Evolutionary conservation across 2,113 vertebrate species (phyloP).

Genomic region (Gobio gobio): DNA sequence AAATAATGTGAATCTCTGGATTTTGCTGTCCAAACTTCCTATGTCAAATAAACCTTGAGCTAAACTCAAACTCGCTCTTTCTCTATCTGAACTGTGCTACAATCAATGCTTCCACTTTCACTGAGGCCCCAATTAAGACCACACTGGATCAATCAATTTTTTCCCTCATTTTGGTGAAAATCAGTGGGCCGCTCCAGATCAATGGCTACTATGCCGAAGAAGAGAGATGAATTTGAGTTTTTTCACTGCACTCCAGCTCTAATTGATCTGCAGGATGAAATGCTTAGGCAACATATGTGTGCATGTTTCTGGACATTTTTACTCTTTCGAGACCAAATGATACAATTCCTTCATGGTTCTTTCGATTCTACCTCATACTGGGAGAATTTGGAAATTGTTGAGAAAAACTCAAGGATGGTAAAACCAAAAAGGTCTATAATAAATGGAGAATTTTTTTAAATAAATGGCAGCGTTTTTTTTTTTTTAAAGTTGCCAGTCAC

Average conservation of each 20-base stretch:
- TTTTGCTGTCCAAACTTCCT: slow-evolving; percentile 6
- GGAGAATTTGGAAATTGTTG: neutral
- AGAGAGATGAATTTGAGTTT: slow-evolving; percentile 49
- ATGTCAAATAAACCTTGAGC: slow-evolving; percentile 24
- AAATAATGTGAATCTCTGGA: neutral
- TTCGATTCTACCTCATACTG: neutral
- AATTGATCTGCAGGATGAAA: slow-evolving; percentile 54
- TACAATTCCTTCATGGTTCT: neutral
- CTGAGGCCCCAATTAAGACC: slow-evolving; percentile 74
- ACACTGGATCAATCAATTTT: slow-evolving; percentile 72
- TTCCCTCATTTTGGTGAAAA: slow-evolving; percentile 59
- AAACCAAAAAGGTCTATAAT: neutral
- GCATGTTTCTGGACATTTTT: neutral
- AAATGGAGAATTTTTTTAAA: too few relatives aligned
- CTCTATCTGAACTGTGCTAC: slow-evolving; percentile 25
- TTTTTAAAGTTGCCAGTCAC: too few relatives aligned
- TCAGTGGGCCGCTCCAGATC: slow-evolving; percentile 65
- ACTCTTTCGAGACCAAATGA: slow-evolving; percentile 7
- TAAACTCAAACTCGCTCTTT: slow-evolving; percentile 28
- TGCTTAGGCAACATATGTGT: slow-evolving; percentile 33
- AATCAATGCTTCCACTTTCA: slow-evolving; percentile 71
- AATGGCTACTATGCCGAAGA: slow-evolving; percentile 59
- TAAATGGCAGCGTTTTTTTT: too few relatives aligned
- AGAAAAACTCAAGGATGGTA: neutral
- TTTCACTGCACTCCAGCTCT: slow-evolving; percentile 6